phyloP scores from a whole-genome alignment of 1,140 invertebrate genomes.

The Hycleus phaleratus region DNA sequence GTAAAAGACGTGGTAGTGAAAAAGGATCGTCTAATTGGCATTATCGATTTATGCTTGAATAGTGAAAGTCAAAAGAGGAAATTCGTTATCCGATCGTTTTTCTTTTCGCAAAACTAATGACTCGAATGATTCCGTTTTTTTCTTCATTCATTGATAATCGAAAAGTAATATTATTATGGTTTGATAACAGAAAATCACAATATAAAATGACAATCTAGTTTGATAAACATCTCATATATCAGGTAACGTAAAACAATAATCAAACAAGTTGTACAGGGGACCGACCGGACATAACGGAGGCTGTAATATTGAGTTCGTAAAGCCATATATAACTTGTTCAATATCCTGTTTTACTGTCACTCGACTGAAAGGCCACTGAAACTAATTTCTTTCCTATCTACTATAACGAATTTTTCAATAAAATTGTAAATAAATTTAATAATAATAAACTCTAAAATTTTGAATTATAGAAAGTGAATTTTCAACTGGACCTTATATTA shows the following conservation, averaged over 20 bases:
- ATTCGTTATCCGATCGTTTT: too few relatives aligned
- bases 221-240: conserved; percentile 23
- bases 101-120: too few relatives aligned
- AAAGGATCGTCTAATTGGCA: conserved; percentile 1
- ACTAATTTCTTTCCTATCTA: conserved; percentile 24
- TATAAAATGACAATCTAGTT: neutral
- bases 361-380: conserved; percentile 23
- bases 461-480: too few relatives aligned
- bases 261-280: conserved; percentile 24
- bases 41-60: conserved; percentile 1
- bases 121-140: too few relatives aligned
- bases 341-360: conserved; percentile 22
- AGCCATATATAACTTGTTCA: conserved; percentile 27
- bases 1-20: neutral
- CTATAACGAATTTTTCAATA: too few relatives aligned
- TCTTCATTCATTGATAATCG: too few relatives aligned
- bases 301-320: conserved; percentile 23
- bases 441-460: too few relatives aligned
- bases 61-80: too few relatives aligned
- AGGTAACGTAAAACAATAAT: conserved; percentile 26
- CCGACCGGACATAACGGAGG: conserved; percentile 22
- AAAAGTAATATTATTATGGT: too few relatives aligned
- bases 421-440: too few relatives aligned
- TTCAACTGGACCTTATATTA: too few relatives aligned
- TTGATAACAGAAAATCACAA: too few relatives aligned